These are phyloP conservation scores for Galleria mellonella DNA, from an alignment of 1,140 invertebrate genomes.

Conservation along the genomic window DNA sequence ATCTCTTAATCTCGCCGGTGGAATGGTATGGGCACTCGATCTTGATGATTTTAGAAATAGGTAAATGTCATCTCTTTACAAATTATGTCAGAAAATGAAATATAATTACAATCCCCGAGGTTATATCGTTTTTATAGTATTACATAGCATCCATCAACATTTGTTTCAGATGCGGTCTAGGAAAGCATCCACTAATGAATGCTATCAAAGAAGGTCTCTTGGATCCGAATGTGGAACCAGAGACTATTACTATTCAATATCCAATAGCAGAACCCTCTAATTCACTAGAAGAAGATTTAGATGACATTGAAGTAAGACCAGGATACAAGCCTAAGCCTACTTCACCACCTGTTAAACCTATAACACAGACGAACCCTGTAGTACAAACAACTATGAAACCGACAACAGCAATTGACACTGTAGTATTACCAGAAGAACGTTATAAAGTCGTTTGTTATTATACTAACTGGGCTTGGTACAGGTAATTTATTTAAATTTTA, in stretches of 20 bases:
- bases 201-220: slow-evolving; percentile 81
- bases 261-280: slow-evolving; percentile 31
- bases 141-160: too few relatives aligned
- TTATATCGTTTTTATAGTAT: too few relatives aligned
- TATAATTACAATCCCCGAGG: too few relatives aligned
- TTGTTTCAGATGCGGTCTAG: slow-evolving; percentile 81
- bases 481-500: too few relatives aligned
- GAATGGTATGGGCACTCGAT: slow-evolving; percentile 94
- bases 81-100: too few relatives aligned
- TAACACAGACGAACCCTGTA: slow-evolving; percentile 7
- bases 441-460: slow-evolving; percentile 92
- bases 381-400: slow-evolving; percentile 9
- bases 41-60: slow-evolving; percentile 88
- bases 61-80: slow-evolving; percentile 32
- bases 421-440: slow-evolving; percentile 32
- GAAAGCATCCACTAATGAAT: slow-evolving; percentile 83
- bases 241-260: slow-evolving; percentile 18
- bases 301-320: slow-evolving; percentile 59
- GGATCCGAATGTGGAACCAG: slow-evolving; percentile 34
- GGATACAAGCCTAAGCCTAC: slow-evolving; percentile 13
- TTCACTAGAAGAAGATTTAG: slow-evolving; percentile 42
- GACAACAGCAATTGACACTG: background rate
- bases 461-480: slow-evolving; percentile 95
- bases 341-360: slow-evolving; percentile 7
- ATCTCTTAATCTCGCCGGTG: slow-evolving; percentile 85